Conservation (phyloP, 2,888 invertebrate genomes). For the Notodonta ziczac region DNA sequence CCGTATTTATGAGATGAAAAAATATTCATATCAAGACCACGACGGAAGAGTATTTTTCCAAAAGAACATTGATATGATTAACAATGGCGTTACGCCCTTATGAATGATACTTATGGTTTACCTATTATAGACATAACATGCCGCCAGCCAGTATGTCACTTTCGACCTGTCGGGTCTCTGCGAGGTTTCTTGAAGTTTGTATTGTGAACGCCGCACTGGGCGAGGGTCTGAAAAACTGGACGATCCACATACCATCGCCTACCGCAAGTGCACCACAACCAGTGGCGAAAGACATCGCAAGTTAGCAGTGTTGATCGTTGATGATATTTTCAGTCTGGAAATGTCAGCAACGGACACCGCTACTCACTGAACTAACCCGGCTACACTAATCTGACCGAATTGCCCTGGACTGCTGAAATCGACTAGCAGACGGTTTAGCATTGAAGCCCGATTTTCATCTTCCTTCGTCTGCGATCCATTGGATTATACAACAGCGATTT, state of each 20-base stretch:
- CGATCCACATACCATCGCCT: conserved; percentile 85
- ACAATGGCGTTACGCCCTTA: conserved; percentile 73
- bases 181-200: conserved; percentile 71
- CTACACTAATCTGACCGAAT: conserved; percentile 57
- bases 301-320: conserved; percentile 77
- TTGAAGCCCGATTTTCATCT: conserved; percentile 54
- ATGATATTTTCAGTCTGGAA: conserved; percentile 76
- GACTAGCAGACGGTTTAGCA: conserved; percentile 47
- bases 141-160: conserved; percentile 78
- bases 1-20: conserved; percentile 53
- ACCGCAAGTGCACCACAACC: conserved; percentile 76
- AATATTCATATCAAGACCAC: conserved; percentile 66
- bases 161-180: conserved; percentile 77
- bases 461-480: conserved; percentile 15
- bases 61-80: conserved; percentile 63
- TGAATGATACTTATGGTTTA: conserved; percentile 85
- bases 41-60: conserved; percentile 41
- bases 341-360: conserved; percentile 82
- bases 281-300: conserved; percentile 66
- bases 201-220: conserved; percentile 80
- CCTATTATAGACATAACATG: conserved; percentile 80
- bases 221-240: conserved; percentile 84
- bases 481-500: conserved; percentile 53
- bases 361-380: conserved; percentile 66
- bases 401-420: conserved; percentile 65